Conservation (phyloP, 35 echinoderm and acorn worm species). For the Strongylocentrotus purpuratus region DNA sequence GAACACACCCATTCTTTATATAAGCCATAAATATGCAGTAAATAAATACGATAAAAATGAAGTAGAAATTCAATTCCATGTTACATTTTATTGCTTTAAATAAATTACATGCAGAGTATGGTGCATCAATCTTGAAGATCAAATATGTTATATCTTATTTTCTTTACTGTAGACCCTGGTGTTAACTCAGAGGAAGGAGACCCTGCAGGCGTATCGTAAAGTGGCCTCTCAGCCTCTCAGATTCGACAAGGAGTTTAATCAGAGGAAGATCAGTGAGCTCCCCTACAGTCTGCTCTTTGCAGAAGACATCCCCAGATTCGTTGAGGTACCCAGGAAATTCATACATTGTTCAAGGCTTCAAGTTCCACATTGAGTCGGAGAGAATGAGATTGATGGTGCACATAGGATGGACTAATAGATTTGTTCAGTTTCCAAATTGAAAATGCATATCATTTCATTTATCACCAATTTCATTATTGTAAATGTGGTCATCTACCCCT, state of each 20-base stretch:
- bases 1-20: too few species aligned
- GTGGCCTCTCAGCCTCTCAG: slow-evolving; percentile 76
- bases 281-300: slow-evolving; percentile 88
- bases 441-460: neutral
- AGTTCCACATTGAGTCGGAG: neutral
- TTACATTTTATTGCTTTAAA: too few species aligned
- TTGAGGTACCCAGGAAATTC: slow-evolving; percentile 46
- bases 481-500: too few species aligned
- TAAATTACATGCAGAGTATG: neutral
- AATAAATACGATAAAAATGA: too few species aligned
- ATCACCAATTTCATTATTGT: neutral
- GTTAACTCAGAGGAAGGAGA: slow-evolving; percentile 66
- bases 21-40: neutral
- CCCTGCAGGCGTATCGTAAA: slow-evolving; percentile 68
- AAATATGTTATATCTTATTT: too few species aligned
- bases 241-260: slow-evolving; percentile 76
- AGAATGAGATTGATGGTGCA: neutral
- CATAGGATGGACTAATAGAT: neutral
- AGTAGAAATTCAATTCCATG: neutral
- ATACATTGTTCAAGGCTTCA: neutral
- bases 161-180: slow-evolving; percentile 55
- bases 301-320: slow-evolving; percentile 55
- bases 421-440: neutral
- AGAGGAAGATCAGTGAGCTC: slow-evolving; percentile 80
- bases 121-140: neutral